phyloP scores from a whole-genome alignment of 2,797 vertebrate species.

The Sciurus vulgaris region DNA sequence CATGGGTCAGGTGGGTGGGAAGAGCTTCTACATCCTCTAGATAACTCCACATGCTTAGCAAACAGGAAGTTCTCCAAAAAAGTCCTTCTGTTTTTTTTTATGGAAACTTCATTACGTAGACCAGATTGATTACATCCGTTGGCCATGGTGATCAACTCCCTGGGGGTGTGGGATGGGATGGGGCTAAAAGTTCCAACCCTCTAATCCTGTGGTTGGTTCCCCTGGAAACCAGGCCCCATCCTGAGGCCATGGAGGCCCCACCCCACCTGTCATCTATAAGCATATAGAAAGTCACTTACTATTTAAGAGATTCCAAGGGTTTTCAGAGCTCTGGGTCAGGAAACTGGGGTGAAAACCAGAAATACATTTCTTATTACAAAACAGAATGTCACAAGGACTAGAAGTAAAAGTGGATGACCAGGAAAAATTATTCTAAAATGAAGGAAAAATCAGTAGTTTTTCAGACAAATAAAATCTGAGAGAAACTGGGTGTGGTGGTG shows the following conservation, averaged over 20 bases:
- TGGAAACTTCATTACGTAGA: background rate
- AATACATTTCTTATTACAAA: background rate
- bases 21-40: background rate
- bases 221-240: background rate
- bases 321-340: background rate
- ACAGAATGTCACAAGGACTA: background rate
- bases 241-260: background rate
- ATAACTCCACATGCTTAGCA: too few relatives aligned
- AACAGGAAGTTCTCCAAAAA: background rate
- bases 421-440: slow-evolving; percentile 8
- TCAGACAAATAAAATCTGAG: background rate
- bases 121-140: background rate
- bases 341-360: background rate
- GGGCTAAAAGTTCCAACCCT: background rate
- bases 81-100: background rate
- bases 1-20: background rate
- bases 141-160: background rate
- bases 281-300: background rate
- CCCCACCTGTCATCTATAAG: background rate
- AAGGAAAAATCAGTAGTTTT: slow-evolving; percentile 30
- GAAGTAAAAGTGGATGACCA: background rate
- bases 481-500: too few relatives aligned
- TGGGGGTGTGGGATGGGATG: background rate
- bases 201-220: background rate
- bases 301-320: background rate